These are phyloP conservation scores for Sternotherus odoratus DNA, from an alignment of 2,797 vertebrate species.

Conservation along the genomic window DNA sequence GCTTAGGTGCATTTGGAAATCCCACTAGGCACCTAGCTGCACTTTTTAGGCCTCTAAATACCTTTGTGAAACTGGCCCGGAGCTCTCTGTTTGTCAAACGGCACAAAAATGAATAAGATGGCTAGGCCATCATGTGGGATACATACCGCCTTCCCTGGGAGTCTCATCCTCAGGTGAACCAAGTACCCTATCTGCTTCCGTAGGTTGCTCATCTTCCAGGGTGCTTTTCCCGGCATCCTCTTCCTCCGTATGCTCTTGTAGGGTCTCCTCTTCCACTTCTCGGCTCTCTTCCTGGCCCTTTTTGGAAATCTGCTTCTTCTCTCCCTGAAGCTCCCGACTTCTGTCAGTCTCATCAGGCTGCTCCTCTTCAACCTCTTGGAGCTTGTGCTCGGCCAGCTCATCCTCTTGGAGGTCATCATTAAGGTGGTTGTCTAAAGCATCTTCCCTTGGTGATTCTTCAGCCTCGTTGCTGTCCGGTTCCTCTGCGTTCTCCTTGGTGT, in stretches of 20 bases:
- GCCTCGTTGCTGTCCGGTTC: constrained; percentile 49
- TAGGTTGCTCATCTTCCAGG: constrained; percentile 67
- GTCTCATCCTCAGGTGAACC: constrained; percentile 56
- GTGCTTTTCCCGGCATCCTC: constrained; percentile 46
- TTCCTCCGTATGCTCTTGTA: constrained; percentile 50
- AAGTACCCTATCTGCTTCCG: constrained; percentile 43
- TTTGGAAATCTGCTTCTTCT: constrained; percentile 41
- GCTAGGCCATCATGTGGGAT: not conserved
- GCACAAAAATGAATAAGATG: not conserved
- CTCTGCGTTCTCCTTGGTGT: not conserved
- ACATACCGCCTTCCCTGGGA: constrained; percentile 73
- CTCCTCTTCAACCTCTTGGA: constrained; percentile 10
- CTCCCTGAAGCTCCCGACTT: constrained; percentile 61
- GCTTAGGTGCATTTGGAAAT: not conserved
- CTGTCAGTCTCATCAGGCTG: not conserved
- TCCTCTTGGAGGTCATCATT: constrained; percentile 45
- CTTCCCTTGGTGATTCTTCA: constrained; percentile 31
- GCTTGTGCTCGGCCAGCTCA: constrained; percentile 23
- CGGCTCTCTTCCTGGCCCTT: constrained; percentile 59
- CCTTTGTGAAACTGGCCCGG: not conserved
- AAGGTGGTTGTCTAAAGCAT: constrained; percentile 44
- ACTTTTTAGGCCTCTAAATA: constrained; percentile 6
- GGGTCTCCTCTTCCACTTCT: constrained; percentile 23
- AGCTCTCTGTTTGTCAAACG: not conserved
- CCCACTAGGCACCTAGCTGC: not conserved